Base-by-base conservation (phyloP, 2,888 invertebrate genomes). In the Chaitophorus viminalis region DNA sequence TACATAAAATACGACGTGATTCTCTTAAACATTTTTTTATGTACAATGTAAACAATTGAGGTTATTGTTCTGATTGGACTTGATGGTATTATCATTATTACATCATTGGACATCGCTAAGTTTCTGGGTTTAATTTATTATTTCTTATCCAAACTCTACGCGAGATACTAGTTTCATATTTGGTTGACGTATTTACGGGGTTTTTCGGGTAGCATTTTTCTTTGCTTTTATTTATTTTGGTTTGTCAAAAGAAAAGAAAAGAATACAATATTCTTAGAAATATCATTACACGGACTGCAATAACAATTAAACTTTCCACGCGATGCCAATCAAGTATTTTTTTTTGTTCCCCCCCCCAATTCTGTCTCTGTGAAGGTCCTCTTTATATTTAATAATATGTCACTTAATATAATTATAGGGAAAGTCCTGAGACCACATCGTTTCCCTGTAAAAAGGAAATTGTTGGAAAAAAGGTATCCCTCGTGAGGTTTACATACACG, bases 371-470 rank as follows among this genome's bases (percentile, higher is more conserved):
- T 17, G 33, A 31, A 72, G 33, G 5, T 39, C 39, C 18, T 29
- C 29, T 82, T 14, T 4, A 5, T n/a, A 25, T 72, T 11, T 33
- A 72, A 68, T 68, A 29, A 68, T 68, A 68, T 11, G 29, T 68
- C 72, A 33, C 33, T 17, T 72, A 33, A n/a, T 54, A 33, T 70
- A n/a, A n/a, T 82, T 72, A 54, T 4, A 3, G n/a, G 1, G 33
- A 9, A 14, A n/a, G 18, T 31, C 31, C 39, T 29, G 39, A 17
- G n/a, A 46, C 25, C 21, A 18, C 21, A n/a, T 65, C 81, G 39
- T 68, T 65, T 81, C 31, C 29, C 33, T 33, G 72, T n/a, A 54
- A 82, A 54, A 82, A 72, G n/a, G 70, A 72, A 82, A 72, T 52
- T 52, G 25, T n/a, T 70, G 31, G 25, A 46, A 68, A 52, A 52